These are phyloP conservation scores for Peromyscus eremicus DNA, from an alignment of 2,797 vertebrate species.

Conservation along the genomic window DNA sequence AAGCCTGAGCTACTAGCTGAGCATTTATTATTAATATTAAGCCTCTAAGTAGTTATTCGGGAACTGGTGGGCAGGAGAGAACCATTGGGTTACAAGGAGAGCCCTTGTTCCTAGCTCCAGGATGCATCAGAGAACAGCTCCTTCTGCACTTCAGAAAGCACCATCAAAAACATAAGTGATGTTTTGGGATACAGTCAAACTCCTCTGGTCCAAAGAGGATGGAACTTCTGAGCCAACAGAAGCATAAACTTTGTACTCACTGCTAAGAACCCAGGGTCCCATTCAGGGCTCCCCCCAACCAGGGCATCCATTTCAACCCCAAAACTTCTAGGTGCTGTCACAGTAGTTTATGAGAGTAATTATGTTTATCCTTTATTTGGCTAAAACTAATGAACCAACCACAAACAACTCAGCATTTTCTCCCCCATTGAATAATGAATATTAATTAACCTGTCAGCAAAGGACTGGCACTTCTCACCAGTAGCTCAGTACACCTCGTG, in stretches of 20 bases:
- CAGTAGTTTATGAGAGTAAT: constrained; percentile 84
- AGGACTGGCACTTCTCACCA: constrained; percentile 63
- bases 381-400: constrained; percentile 88
- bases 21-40: too few relatives aligned
- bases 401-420: constrained; percentile 87
- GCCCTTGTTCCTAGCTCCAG: neutral
- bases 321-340: constrained; percentile 79
- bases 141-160: neutral
- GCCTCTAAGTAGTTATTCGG: too few relatives aligned
- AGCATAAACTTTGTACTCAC: neutral
- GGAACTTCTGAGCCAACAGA: neutral
- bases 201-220: accelerated
- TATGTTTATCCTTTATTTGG: constrained; percentile 87
- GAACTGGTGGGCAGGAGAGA: too few relatives aligned
- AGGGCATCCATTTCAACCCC: constrained; percentile 23
- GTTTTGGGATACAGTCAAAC: neutral
- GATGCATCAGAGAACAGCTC: neutral
- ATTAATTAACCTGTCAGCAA: constrained; percentile 88
- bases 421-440: constrained; percentile 86
- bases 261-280: neutral
- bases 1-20: too few relatives aligned
- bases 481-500: neutral
- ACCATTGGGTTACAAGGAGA: neutral
- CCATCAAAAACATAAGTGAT: neutral
- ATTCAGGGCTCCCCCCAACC: neutral